Base-by-base conservation (phyloP, 53 echinoderm and acorn worm species). In the Apostichopus leukothele region DNA sequence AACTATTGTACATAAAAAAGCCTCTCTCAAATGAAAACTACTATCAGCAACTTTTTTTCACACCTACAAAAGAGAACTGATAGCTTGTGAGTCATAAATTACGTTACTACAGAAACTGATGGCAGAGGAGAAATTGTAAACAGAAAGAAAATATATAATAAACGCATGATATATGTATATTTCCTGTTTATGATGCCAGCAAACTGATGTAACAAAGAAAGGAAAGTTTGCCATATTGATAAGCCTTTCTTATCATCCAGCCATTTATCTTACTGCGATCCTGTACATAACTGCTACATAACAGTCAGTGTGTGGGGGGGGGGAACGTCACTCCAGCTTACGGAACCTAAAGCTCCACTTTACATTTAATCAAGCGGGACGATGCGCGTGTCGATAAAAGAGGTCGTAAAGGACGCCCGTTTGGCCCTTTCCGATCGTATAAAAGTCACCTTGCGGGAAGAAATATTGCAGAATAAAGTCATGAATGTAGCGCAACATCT, bases 391-490 rank as follows among this genome's bases (percentile, higher is more conserved):
- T 11, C 85, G 67, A 67, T 85, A 85, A 85, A 85, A 85, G 63
- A 22, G 39, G 50, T 85, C 85, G 68, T 85, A 85, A 85, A 85
- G 67, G 63, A 66, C 50, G 85, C 85, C 39, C 66, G 85, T 67
- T 85, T 85, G 27, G 85, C 66, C 85, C 85, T 85, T 67, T 50
- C 85, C 39, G 7, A 22, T 23, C 27, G 85, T 50, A 85, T 85
- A 85, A 85, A 85, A 85, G 85, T 85, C 85, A 85, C 26, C 85
- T 50, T 50, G 63, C 66, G 6, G 85, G 85, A 85, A 85, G 85
- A 85, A 85, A 85, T 85, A 85, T 85, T 50, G 85, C 68, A 63
- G 67, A 85, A 85, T 85, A 85, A 85, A 85, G 67, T 67, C 85
- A 85, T 85, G 85, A 85, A 85, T 85, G 85, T 85, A 50, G 63